These are phyloP conservation scores for Ecliptopera silaceata DNA, from an alignment of 2,888 invertebrate genomes.

Conservation along the genomic window DNA sequence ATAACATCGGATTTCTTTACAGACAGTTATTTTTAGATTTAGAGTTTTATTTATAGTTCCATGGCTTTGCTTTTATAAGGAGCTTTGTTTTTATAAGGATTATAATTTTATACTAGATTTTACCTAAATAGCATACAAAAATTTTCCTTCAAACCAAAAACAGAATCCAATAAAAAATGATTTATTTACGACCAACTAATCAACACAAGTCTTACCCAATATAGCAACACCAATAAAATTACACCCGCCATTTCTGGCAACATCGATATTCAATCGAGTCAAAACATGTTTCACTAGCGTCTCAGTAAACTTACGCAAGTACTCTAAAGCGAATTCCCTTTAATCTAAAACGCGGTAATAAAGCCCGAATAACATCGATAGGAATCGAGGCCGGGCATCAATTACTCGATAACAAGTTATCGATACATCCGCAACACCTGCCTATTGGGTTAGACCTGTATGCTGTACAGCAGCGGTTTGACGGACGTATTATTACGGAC, in stretches of 20 bases:
- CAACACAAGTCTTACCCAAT: slow-evolving; percentile 7
- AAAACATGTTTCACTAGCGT: slow-evolving; percentile 18
- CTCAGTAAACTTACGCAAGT: slow-evolving; percentile 18
- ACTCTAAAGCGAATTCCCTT: slow-evolving; percentile 31
- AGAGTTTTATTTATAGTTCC: slow-evolving; percentile 19
- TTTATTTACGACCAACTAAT: slow-evolving; percentile 1
- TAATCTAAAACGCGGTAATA: slow-evolving; percentile 44
- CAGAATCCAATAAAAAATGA: neutral
- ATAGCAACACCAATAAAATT: slow-evolving; percentile 14
- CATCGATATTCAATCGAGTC: slow-evolving; percentile 13
- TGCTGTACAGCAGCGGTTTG: neutral
- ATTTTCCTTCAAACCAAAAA: neutral
- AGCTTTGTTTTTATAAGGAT: neutral
- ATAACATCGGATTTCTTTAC: slow-evolving; percentile 18
- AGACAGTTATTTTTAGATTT: slow-evolving; percentile 26
- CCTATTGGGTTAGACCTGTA: slow-evolving; percentile 12
- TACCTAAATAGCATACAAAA: neutral
- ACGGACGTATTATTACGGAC: neutral
- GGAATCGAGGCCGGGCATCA: slow-evolving; percentile 47
- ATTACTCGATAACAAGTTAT: slow-evolving; percentile 54
- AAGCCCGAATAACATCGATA: slow-evolving; percentile 49
- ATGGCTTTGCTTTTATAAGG: neutral
- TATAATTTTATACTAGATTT: no score
- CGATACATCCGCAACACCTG: slow-evolving; percentile 60
- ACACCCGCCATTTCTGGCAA: slow-evolving; percentile 1